Conservation (phyloP, 2,113 vertebrate species). For the Eulacestoma nigropectus region DNA sequence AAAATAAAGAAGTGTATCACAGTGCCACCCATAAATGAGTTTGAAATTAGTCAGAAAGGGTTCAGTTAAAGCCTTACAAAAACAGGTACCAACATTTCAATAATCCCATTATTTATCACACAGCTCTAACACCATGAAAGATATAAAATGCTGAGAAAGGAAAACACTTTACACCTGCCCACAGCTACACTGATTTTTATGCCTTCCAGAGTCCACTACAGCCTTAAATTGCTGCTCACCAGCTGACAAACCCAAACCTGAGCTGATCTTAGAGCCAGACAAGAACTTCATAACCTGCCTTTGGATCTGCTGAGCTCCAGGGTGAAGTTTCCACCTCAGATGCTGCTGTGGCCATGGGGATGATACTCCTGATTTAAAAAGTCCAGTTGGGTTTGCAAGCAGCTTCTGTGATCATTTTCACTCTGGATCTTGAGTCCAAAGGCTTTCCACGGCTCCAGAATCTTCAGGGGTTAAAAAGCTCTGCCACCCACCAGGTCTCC, state of each 20-base stretch:
- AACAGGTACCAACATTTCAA: not conserved
- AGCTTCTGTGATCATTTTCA: not conserved
- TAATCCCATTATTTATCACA: not conserved
- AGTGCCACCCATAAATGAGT: not conserved
- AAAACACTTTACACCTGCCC: not conserved
- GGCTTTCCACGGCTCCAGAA: not conserved
- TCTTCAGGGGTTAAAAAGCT: not conserved
- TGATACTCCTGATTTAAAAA: fast-evolving
- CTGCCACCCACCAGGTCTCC: not conserved
- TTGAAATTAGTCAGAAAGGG: not conserved
- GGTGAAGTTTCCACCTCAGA: not conserved
- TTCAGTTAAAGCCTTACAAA: not conserved
- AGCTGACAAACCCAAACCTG: not conserved
- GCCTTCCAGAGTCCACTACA: not conserved
- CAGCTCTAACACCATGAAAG: not conserved
- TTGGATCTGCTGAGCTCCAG: not conserved
- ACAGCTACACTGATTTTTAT: not conserved
- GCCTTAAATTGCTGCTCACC: not conserved
- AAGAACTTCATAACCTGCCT: not conserved
- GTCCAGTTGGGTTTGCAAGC: not conserved
- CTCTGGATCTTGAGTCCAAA: not conserved
- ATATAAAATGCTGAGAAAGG: not conserved
- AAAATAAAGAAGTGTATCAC: not conserved
- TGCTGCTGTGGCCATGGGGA: not conserved
- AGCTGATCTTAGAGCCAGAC: not conserved